These are phyloP conservation scores for Acronicta psi DNA, from an alignment of 2,888 invertebrate genomes.

Conservation along the genomic window DNA sequence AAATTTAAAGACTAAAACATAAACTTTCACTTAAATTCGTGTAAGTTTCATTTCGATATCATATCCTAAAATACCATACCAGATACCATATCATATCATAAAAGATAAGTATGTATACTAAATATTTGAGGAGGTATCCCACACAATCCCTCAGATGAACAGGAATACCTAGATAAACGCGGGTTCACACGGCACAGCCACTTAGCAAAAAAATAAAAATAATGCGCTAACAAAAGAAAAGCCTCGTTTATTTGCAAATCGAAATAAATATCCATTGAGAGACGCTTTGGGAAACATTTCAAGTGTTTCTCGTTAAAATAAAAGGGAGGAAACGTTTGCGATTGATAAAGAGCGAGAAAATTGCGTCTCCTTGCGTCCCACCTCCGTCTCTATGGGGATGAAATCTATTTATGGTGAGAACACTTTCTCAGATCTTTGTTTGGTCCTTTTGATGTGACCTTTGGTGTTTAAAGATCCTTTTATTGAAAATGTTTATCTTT, in stretches of 20 bases:
- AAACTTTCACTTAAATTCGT: too few species aligned
- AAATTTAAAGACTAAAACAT: too few species aligned
- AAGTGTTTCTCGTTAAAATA: conserved; percentile 72
- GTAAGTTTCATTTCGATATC: too few species aligned
- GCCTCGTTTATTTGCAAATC: conserved; percentile 49
- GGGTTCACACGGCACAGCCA: too few species aligned
- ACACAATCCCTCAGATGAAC: too few species aligned
- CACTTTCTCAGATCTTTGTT: conserved; percentile 43
- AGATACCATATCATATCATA: too few species aligned
- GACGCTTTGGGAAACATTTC: conserved; percentile 53
- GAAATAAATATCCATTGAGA: conserved; percentile 49
- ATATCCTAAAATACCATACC: too few species aligned
- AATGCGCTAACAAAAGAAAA: conserved; percentile 18
- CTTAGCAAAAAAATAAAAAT: neutral
- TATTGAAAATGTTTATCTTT: conserved; percentile 32
- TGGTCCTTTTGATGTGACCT: conserved; percentile 44
- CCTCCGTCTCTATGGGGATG: conserved; percentile 36
- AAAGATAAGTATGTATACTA: too few species aligned
- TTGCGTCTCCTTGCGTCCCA: conserved; percentile 44
- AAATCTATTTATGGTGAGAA: conserved; percentile 51
- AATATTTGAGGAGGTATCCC: too few species aligned
- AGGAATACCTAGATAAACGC: too few species aligned
- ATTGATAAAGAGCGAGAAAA: conserved; percentile 75
- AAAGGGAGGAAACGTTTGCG: conserved; percentile 66
- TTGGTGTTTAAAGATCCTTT: conserved; percentile 37